Percentiles rank a stretch among this genome's conserved stretches.
Conservation (phyloP, 1,140 invertebrate species). For the Atta texana region DNA sequence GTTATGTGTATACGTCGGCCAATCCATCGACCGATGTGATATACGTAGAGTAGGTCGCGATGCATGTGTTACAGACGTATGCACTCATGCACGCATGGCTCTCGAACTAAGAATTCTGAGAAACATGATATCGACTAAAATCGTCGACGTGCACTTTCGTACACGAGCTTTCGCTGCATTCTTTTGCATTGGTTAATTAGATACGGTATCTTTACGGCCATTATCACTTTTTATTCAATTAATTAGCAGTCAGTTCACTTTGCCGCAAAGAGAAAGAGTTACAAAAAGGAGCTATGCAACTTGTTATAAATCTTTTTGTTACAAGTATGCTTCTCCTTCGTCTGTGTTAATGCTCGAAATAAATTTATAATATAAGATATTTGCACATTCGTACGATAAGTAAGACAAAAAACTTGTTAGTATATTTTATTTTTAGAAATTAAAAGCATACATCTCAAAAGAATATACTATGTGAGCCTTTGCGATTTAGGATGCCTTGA, state of each 20-base stretch:
- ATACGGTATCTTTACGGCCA: slow-evolving; percentile 70
- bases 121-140: slow-evolving; percentile 52
- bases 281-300: not conserved
- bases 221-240: slow-evolving; percentile 73
- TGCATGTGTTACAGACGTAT: slow-evolving; percentile 21
- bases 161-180: not conserved
- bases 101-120: slow-evolving; percentile 54
- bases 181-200: slow-evolving; percentile 61
- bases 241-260: slow-evolving; percentile 61
- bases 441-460: not conserved
- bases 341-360: not conserved
- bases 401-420: not conserved
- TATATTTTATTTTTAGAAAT: not conserved
- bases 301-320: not conserved
- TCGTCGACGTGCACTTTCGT: slow-evolving; percentile 64
- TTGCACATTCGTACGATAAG: not conserved
- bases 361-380: not conserved
- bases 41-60: slow-evolving; percentile 19
- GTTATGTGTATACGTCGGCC: slow-evolving; percentile 45
- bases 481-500: no score
- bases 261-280: slow-evolving; percentile 29
- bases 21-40: slow-evolving; percentile 66
- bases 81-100: not conserved
- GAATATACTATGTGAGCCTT: not conserved
- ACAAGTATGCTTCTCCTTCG: not conserved